Evolutionary conservation across 2,888 invertebrate species (phyloP), one percentile per base, ranked within the genome.

Genomic region (Muscina levida): DNA sequence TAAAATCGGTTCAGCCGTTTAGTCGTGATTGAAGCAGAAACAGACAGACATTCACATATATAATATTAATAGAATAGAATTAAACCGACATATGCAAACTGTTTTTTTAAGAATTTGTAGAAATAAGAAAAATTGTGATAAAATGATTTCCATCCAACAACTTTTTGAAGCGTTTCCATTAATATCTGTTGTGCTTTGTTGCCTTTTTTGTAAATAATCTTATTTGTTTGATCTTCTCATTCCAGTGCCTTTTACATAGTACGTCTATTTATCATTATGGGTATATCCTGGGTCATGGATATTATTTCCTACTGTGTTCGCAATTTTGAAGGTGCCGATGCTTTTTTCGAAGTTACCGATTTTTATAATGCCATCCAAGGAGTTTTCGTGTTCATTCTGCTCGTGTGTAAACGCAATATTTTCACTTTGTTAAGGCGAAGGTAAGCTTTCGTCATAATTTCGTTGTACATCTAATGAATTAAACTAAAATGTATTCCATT

Each of bases 211-310:
- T n/a, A n/a, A n/a, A n/a, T n/a, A n/a, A n/a, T n/a, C n/a, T n/a
- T n/a, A n/a, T n/a, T n/a, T n/a, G n/a, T n/a, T n/a, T n/a, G n/a
- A n/a, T 57, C 17, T 70, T 13, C 8, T 1, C 13, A 10, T 70
- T 42, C 19, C 46, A 96, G 96, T 88, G 95, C 94, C 88, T 93
- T 93, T 39, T 91, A 96, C 2, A 96, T 96, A 87, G 85, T 95
- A 83, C 96, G 96, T 86, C 91, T 97, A n/a, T 94, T 96, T 87
- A 91, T 96, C 84, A 95, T 96, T 26, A 96, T 96, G 96, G 96
- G 96, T 0, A 93, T 96, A 26, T 95, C 94, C 85, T 97, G 96
- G 96, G 92, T 93, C 0, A 93, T 95, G 89, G 96, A 96, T 87
- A 92, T 96, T 72, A 89, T 96, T 74, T 94, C 95, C 46, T 95